Conservation (phyloP, 23 tunicate species). For the Phallusia fumigata region DNA sequence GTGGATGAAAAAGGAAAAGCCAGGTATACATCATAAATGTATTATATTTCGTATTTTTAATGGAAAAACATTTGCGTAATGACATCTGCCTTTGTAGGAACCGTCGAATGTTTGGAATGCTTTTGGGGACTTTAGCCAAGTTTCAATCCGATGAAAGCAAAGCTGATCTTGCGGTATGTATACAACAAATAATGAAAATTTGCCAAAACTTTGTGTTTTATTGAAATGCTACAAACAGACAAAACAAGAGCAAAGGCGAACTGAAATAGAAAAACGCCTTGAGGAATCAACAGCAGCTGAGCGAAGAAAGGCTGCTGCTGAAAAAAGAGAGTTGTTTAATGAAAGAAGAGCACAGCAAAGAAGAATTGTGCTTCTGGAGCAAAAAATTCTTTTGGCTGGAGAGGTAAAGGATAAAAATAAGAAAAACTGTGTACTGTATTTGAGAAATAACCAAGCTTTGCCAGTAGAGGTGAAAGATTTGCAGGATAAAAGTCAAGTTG, state of each 20-base stretch:
- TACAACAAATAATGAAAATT: background rate
- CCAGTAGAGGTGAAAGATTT: no score
- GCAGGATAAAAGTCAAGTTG: no score
- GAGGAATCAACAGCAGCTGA: constrained; percentile 70
- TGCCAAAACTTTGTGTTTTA: background rate
- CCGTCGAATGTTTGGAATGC: constrained; percentile 92
- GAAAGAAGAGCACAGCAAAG: constrained; percentile 72
- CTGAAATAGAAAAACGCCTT: constrained; percentile 73
- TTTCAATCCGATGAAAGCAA: constrained; percentile 69
- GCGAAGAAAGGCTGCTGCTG: constrained; percentile 63
- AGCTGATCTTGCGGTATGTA: constrained; percentile 59
- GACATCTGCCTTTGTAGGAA: constrained; percentile 34
- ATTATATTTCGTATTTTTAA: no score
- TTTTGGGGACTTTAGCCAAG: constrained; percentile 73
- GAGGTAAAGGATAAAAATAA: constrained; percentile 40
- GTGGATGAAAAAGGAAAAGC: constrained; percentile 95
- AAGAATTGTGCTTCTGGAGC: constrained; percentile 69
- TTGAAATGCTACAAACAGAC: constrained; percentile 4
- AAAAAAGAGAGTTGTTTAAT: constrained; percentile 66
- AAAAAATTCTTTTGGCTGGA: constrained; percentile 72
- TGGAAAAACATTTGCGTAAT: background rate
- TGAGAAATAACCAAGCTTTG: no score
- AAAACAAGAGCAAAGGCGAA: constrained; percentile 74
- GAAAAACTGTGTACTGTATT: no score
- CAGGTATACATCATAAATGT: constrained; percentile 37